Evolutionary conservation across 2,888 invertebrate genomes (phyloP), one percentile per base, ranked within the genome.

Genomic region (Hecatera dysodea): DNA sequence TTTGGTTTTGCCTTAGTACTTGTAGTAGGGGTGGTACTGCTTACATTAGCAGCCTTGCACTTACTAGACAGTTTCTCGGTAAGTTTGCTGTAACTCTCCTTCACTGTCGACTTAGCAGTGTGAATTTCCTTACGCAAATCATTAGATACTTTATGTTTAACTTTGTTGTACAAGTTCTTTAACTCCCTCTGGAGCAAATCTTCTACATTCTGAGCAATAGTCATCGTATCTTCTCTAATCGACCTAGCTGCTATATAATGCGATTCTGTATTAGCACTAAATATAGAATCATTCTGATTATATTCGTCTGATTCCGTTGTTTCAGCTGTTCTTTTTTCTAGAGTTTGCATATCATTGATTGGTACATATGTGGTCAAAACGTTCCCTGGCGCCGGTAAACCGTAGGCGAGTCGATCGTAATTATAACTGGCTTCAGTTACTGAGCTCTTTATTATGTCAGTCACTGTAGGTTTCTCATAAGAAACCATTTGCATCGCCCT

Each of bases 361-460:
- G 82, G 72, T 52, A 82, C 72, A 27, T 82, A 82, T 3, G 84
- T 83, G 59, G 65, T 83, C 8, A 85, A 57, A 27, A 75, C 71
- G 50, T 78, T 76, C 5, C 44, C 57, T 33, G 80, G 72, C 8
- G 56, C 46, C 2, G 57, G 70, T 12, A 80, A n/a, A 15, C 75
- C 75, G 52, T 83, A 82, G 7, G 59, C 80, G n/a, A 88, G 55
- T 7, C 88, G 87, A 44, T 87, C 86, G 2, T 85, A 76, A 27
- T 85, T 81, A 72, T 85, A 91, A 19, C 87, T 87, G 3, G 89
- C 79, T 83, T 91, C 90, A 19, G 90, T 91, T 0, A 87, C 90
- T 42, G 90, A 74, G 56, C 84, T 92, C 9, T 86, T 82, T 57
- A 91, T 87, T 8, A 92, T 72, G 33, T 87, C 87, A 6, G 84